These are phyloP conservation scores for Chrysina gloriosa DNA, from an alignment of 2,888 invertebrate species.

Conservation along the genomic window DNA sequence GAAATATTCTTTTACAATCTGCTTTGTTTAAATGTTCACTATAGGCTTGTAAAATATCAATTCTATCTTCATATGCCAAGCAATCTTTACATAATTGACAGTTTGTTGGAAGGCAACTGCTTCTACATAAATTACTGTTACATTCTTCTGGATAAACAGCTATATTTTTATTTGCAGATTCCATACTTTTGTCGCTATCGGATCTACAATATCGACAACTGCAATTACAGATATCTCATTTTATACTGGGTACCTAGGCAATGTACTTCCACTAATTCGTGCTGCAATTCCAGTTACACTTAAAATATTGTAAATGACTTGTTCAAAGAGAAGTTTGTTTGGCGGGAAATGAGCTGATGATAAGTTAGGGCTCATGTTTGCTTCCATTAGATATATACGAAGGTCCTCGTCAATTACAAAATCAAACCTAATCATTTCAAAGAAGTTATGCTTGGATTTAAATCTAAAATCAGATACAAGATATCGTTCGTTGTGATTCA, in stretches of 20 bases:
- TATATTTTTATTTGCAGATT: conserved; percentile 83
- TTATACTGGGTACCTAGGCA: conserved; percentile 61
- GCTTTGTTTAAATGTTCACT: conserved; percentile 84
- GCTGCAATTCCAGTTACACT: conserved; percentile 81
- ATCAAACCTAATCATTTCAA: conserved; percentile 96
- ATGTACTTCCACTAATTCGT: conserved; percentile 63
- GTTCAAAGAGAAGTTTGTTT: conserved; percentile 90
- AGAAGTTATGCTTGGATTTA: conserved; percentile 78
- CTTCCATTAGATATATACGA: conserved; percentile 91
- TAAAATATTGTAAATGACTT: conserved; percentile 87
- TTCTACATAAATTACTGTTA: conserved; percentile 66
- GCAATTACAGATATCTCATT: not conserved
- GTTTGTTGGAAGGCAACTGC: conserved; percentile 71
- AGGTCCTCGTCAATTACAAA: conserved; percentile 90
- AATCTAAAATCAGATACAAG: conserved; percentile 54
- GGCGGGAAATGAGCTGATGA: conserved; percentile 93
- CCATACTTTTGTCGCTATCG: conserved; percentile 70
- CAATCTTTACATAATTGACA: conserved; percentile 87
- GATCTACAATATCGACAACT: conserved; percentile 60
- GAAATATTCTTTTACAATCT: conserved; percentile 85
- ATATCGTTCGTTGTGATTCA: not conserved
- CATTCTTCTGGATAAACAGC: conserved; percentile 81
- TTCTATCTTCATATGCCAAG: conserved; percentile 70
- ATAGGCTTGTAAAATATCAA: conserved; percentile 75
- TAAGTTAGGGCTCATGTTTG: conserved; percentile 98